Conservation (phyloP, 2,888 invertebrate genomes). For the Sinhomidia bicolor region DNA sequence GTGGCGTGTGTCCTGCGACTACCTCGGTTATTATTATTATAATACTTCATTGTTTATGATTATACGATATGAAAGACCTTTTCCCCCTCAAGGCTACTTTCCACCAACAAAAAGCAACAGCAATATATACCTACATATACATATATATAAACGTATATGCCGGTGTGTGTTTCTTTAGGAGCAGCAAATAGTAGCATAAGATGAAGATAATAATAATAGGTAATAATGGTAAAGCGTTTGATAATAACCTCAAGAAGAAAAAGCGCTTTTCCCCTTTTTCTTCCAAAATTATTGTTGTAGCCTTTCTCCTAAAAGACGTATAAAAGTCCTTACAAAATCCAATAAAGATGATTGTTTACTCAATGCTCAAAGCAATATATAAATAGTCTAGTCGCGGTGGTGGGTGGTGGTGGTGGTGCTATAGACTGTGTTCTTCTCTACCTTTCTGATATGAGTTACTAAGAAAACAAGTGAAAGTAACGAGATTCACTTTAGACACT, state of each 20-base stretch:
- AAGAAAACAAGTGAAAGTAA: no score
- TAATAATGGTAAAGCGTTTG: slow-evolving; percentile 53
- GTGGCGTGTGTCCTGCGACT: background rate
- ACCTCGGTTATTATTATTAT: background rate
- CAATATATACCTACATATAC: no score
- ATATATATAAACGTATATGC: no score
- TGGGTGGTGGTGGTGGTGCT: background rate
- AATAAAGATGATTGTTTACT: slow-evolving; percentile 67
- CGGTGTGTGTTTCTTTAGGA: background rate
- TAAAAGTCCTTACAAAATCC: slow-evolving; percentile 44
- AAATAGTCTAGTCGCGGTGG: no score
- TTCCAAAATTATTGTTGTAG: slow-evolving; percentile 27
- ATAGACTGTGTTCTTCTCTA: background rate
- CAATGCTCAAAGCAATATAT: slow-evolving; percentile 40
- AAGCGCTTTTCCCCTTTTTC: background rate
- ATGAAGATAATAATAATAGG: slow-evolving; percentile 31
- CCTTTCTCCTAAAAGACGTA: slow-evolving; percentile 8
- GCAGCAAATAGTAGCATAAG: background rate
- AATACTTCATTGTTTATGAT: slow-evolving; percentile 7
- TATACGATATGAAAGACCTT: background rate
- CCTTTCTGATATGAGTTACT: no score
- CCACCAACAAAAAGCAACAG: slow-evolving; percentile 23
- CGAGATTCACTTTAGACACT: background rate
- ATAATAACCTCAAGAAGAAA: slow-evolving; percentile 40
- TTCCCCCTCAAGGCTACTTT: slow-evolving; percentile 40